Evolutionary conservation across 2,888 invertebrate species (phyloP), one percentile per base, ranked within the genome.

Genomic region (Drosophila bunnanda): DNA sequence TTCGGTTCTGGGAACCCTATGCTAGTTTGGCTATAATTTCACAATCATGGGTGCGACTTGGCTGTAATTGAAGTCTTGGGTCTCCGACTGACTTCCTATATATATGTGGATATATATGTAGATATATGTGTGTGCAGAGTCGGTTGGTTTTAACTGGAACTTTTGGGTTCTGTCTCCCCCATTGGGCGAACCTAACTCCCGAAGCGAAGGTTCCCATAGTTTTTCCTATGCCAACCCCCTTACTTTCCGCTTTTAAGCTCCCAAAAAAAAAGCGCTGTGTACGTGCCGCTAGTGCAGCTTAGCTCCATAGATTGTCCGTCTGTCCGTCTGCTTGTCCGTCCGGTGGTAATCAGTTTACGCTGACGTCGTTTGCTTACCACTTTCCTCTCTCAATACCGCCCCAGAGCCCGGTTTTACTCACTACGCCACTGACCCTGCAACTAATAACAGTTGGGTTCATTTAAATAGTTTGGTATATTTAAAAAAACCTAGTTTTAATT

Each of bases 311-410:
- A 25, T 25, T 25, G 25, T 25, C 25, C 25, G 25, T 25, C 25
- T 25, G 25, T 25, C 25, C 25, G 25, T 25, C 25, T 25, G 25
- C 75, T 78, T 62, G 55, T 54, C 17, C 25, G 46, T n/a, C 25
- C 48, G 67, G 78, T 41, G 64, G 79, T 86, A 88, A 84, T 88
- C 89, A 88, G 87, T 84, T 88, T 88, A 87, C 84, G 84, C 89
- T 84, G 84, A 84, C 84, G 89, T 76, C 69, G 89, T 81, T 80
- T 60, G 76, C 53, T 58, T 73, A 55, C 70, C 55, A 62, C 72
- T 62, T 38, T 48, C 62, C 71, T 34, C 32, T 15, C 50, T 17
- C 17, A 22, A 32, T n/a, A 32, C 67, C 22, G 30, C 46, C 13
- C 17, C 17, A 25, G 15, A 20, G 10, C 44, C 38, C 30, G 13